These are phyloP conservation scores for Aythya baeri DNA, from an alignment of 2,113 vertebrate species.

Conservation along the genomic window DNA sequence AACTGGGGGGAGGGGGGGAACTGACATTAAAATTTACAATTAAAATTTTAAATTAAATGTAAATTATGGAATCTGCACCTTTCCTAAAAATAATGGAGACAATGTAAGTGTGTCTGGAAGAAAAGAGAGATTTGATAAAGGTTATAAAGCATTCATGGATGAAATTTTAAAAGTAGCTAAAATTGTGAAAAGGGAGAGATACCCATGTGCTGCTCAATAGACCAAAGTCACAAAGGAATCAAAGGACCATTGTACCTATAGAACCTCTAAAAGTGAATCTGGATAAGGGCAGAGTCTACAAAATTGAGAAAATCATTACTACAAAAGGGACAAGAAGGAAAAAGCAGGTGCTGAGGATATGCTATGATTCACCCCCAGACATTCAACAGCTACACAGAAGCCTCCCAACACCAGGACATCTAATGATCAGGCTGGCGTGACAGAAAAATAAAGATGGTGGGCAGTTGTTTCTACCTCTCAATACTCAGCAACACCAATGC, in stretches of 20 bases:
- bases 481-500: neutral
- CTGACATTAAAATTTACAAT: neutral
- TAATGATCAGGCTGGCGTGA: neutral
- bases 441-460: neutral
- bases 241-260: accelerated
- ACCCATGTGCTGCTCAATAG: neutral
- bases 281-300: neutral
- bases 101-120: neutral
- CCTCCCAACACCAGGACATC: neutral
- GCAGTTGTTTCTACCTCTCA: neutral
- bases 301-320: neutral
- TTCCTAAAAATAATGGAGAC: neutral
- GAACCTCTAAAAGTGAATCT: neutral
- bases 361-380: neutral
- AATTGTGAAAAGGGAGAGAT: neutral
- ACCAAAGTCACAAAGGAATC: neutral
- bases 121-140: neutral
- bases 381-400: neutral
- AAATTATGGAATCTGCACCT: neutral
- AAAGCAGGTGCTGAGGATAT: neutral
- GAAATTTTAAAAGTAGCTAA: neutral
- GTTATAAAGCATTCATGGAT: neutral
- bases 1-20: neutral
- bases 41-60: neutral
- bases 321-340: neutral